Base-by-base conservation (phyloP, 2,888 invertebrate species). In the Notodonta dromedarius region DNA sequence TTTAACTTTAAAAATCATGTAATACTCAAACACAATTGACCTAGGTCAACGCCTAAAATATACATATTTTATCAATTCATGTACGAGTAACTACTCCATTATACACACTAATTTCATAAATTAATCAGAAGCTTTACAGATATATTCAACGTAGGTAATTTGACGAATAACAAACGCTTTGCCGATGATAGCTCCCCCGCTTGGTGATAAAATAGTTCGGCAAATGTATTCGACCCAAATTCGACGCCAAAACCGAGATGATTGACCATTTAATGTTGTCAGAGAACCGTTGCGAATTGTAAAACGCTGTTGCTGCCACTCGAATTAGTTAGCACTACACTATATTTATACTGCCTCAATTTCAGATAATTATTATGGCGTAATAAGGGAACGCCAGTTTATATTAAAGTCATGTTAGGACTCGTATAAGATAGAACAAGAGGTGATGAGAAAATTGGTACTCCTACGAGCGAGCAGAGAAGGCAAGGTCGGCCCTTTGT, bases 401-500 rank as follows among this genome's bases (percentile, higher is more conserved):
- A 42, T 42, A 42, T 42, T 42, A 42, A 7, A 42, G 11, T 42
- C 12, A 11, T 42, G 42, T 42, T 7, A 12, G 9, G 7, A 11
- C 12, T 50, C 7, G 16, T 24, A 51, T 16, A 1, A 16, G 8
- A 16, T 51, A 12, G 13, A 51, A 16, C 51, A 11, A 40, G 55
- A 39, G 8, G 13, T 54, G n/a, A 54, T n/a, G 35, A 42, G 14
- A 44, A 56, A 56, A 80, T 83, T 70, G 79, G 82, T 87, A 85
- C 87, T 86, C 87, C 86, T 82, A 85, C 85, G 69, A 85, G 77
- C 77, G 78, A 83, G 76, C 79, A 79, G 85, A 84, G 86, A 85
- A 86, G 86, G 85, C 90, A 91, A 91, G 91, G 91, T 84, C 87
- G 82, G 78, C 88, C 91, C 90, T 91, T 89, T 87, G 87, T 87